Evolutionary conservation across 2,113 vertebrate species (phyloP).

Genomic region (Acrocephalus kingi): DNA sequence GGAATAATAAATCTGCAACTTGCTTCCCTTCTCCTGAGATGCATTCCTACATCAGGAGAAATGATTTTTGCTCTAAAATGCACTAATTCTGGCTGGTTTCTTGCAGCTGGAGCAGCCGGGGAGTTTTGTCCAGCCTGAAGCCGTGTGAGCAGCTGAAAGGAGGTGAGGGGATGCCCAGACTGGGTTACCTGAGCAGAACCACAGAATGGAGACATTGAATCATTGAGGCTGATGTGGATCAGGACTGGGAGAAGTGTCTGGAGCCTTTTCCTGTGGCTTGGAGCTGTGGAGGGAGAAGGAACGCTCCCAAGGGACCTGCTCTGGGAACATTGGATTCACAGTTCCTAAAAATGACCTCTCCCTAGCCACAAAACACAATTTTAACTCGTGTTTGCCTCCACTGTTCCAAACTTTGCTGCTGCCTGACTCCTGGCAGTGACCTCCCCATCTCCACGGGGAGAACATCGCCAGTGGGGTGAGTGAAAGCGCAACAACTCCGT

Average conservation of each 20-base stretch:
- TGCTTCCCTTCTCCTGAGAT: background rate
- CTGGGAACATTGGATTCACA: accelerated
- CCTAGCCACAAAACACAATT: accelerated
- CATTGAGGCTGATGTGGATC: accelerated
- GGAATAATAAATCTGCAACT: background rate
- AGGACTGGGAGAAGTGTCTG: accelerated
- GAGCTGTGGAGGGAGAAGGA: background rate
- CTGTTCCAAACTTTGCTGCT: background rate
- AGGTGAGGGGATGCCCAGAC: background rate
- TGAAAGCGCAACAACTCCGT: accelerated
- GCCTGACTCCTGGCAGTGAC: background rate
- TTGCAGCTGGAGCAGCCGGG: background rate
- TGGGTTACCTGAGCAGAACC: background rate
- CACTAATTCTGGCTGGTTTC: background rate
- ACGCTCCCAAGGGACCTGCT: accelerated
- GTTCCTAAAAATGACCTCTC: accelerated
- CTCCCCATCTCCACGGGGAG: accelerated
- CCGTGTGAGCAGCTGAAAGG: background rate
- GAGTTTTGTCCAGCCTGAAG: background rate
- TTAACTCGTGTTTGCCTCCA: background rate
- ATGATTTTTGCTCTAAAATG: background rate
- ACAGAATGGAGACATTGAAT: accelerated
- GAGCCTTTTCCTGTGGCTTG: accelerated
- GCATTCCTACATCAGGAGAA: background rate
- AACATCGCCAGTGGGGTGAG: accelerated